These are phyloP conservation scores for Microtus oregoni DNA, from an alignment of 2,113 vertebrate species.

Conservation along the genomic window DNA sequence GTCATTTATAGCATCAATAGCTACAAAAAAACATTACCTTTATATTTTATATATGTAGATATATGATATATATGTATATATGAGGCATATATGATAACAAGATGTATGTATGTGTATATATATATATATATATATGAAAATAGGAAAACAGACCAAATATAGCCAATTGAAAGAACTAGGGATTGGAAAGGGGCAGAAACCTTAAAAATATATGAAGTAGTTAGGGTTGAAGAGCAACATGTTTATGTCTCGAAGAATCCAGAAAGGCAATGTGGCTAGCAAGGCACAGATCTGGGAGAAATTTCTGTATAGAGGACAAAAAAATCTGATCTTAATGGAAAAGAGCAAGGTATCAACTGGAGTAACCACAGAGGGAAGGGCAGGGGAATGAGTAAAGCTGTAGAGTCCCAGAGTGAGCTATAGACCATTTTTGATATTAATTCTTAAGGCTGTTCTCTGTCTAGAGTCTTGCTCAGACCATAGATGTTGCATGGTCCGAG, in stretches of 20 bases:
- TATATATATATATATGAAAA: background rate
- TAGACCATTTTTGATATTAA: background rate
- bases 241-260: too few relatives aligned
- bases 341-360: background rate
- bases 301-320: background rate
- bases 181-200: too few relatives aligned
- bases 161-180: background rate
- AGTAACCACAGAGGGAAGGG: fast-evolving
- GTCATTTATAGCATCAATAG: background rate
- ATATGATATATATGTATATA: background rate
- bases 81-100: background rate
- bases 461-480: background rate
- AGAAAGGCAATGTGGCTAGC: background rate
- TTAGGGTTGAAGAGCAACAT: too few relatives aligned
- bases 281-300: background rate
- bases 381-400: background rate
- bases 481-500: background rate
- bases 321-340: background rate
- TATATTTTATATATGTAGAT: background rate
- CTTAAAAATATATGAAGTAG: background rate
- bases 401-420: background rate
- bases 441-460: background rate
- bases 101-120: background rate
- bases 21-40: background rate
- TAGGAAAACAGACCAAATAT: background rate